A percentile compares a stretch with the other conserved stretches of the same genome.
Evolutionary conservation across 2,888 invertebrate species (phyloP).

Genomic region (Eupsilia transversa): DNA sequence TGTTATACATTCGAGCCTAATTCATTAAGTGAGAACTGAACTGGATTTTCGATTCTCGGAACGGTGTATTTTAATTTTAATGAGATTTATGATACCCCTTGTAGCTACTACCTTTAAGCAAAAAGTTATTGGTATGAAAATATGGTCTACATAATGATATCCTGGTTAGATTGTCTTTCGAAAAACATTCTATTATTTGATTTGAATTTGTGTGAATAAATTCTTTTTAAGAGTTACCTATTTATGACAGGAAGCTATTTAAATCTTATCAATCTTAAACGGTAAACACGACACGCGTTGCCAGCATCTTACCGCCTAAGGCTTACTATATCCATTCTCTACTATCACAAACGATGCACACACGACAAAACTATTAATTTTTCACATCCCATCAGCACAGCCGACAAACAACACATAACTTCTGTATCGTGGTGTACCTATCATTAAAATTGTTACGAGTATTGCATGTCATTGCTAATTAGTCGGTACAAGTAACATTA

Average conservation of each 20-base stretch:
- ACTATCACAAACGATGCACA: not conserved
- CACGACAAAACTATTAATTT: not conserved
- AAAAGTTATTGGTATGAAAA: not conserved
- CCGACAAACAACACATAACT: slow-evolving; percentile 26
- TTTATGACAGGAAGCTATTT: not conserved
- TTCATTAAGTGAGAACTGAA: not conserved
- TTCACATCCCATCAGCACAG: not conserved
- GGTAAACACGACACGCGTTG: not conserved
- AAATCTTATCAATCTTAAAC: not conserved
- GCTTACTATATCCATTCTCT: too few species aligned
- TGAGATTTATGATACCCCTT: not conserved
- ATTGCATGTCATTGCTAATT: slow-evolving; percentile 61
- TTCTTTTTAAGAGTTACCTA: not conserved
- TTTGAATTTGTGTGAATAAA: not conserved
- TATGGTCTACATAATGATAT: not conserved
- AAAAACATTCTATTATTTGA: not conserved
- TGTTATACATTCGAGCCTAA: not conserved
- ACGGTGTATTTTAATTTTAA: not conserved
- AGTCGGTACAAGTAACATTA: slow-evolving; percentile 49
- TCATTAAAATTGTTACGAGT: slow-evolving; percentile 54
- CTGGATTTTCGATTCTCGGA: not conserved
- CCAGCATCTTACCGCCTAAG: not conserved
- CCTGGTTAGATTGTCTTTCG: not conserved
- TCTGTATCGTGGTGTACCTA: slow-evolving; percentile 19
- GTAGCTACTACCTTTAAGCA: too few species aligned